These are phyloP conservation scores for Excalfactoria chinensis DNA, from an alignment of 2,113 vertebrate genomes.

Conservation along the genomic window DNA sequence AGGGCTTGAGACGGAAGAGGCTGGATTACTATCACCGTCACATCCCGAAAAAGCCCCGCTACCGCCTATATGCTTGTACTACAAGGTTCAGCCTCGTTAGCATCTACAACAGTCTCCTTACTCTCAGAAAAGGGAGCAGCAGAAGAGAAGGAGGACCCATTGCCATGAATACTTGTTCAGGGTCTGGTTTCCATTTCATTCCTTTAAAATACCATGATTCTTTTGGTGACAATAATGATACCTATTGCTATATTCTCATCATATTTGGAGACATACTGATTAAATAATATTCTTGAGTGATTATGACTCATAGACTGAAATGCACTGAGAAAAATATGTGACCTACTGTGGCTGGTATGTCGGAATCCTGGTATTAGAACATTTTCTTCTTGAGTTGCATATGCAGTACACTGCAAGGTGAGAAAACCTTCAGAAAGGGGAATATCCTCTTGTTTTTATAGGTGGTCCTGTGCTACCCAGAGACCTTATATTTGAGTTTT, in stretches of 20 bases:
- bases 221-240: background rate
- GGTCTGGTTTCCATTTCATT: background rate
- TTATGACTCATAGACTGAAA: background rate
- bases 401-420: background rate
- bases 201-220: background rate
- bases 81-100: too few species aligned
- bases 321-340: background rate
- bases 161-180: background rate
- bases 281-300: background rate
- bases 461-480: fast-evolving
- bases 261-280: background rate
- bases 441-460: background rate
- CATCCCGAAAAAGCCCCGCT: too few species aligned
- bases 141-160: background rate
- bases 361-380: fast-evolving
- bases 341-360: background rate
- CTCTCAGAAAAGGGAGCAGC: background rate
- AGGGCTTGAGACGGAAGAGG: too few species aligned
- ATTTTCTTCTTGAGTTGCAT: background rate
- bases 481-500: background rate
- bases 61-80: too few species aligned
- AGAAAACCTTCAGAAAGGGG: background rate
- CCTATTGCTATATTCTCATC: background rate
- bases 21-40: too few species aligned
- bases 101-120: too few species aligned